Percentiles rank a stretch among this genome's conserved stretches.
Conservation (phyloP, 2,888 invertebrate species). For the Galerucella pusilla region DNA sequence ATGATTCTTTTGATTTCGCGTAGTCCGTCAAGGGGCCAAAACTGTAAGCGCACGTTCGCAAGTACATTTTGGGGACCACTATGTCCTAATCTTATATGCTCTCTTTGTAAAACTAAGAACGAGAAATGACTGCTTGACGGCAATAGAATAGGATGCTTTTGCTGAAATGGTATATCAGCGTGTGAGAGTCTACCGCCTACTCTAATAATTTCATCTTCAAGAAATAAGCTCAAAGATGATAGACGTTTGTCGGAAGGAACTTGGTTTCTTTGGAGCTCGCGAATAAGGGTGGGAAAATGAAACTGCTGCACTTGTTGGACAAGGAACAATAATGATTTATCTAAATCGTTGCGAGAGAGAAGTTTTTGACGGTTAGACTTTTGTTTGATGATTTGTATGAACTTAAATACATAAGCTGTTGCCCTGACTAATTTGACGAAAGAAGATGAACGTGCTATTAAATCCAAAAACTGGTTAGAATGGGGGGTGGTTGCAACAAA, state of each 20-base stretch:
- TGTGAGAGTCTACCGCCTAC: not conserved
- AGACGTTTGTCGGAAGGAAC: not conserved
- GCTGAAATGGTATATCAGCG: too few relatives aligned
- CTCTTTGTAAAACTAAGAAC: too few relatives aligned
- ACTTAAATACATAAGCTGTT: not conserved
- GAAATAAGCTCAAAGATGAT: not conserved
- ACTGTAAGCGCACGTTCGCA: too few relatives aligned
- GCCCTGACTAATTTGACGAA: not conserved
- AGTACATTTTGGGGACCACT: too few relatives aligned
- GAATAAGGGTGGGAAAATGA: too few relatives aligned
- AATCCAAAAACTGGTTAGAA: not conserved
- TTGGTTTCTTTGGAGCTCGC: too few relatives aligned
- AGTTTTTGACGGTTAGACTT: not conserved
- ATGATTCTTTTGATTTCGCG: too few relatives aligned
- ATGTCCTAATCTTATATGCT: too few relatives aligned
- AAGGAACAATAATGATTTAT: not conserved
- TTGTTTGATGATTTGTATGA: not conserved
- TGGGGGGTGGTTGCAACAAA: not conserved
- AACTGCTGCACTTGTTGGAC: not conserved
- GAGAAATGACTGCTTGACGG: too few relatives aligned
- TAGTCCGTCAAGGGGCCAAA: too few relatives aligned
- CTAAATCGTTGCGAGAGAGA: not conserved
- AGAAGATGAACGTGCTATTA: not conserved
- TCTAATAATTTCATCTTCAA: not conserved
- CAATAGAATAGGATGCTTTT: too few relatives aligned